Base-by-base conservation (phyloP, 2,888 invertebrate species). In the Dynastes grantii region DNA sequence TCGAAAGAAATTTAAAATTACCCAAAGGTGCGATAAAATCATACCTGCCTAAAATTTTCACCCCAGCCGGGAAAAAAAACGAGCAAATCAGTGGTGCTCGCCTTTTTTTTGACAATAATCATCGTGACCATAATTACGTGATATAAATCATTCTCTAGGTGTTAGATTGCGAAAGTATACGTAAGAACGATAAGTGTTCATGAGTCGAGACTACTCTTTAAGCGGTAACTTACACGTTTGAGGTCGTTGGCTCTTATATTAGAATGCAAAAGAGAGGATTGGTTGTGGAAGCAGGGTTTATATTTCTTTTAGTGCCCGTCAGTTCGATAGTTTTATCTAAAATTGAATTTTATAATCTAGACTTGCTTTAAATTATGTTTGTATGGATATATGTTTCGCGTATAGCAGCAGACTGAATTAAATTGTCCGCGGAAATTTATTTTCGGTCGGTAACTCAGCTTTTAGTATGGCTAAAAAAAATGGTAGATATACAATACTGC, bases 71-170 rank as follows among this genome's bases (percentile, higher is more conserved):
- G 58, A 58, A 73, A 58, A 16, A 40, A 58, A 40, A 73, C 27
- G 61, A 58, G 16, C 40, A 73, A 73, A 58, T 73, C 58, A 40
- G 37, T 16, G 27, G 16, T 73, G 40, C 61, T 73, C 40, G 73
- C 58, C 37, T 40, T 9, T 37, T 37, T 73, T 58, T 73, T 58
- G 58, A 45, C 61, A 73, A 73, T 73, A 73, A 73, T 73, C 58
- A 61, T 73, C 73, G 73, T 22, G 37, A 13, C 58, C 61, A 58
- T 73, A 73, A 73, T 73, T 73, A 73, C 11, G 22, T 16, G 58
- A 58, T 40, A 73, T 73, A 73, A 73, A 73, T 73, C 73, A 73
- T 73, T 40, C 40, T 9, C 11, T 73, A 73, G 73, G 73, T 73
- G 73, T 73, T 73, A 40, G 58, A 61, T 73, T 58, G 61, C 73